Percentiles rank a stretch among this genome's conserved stretches.
Evolutionary conservation across 2,888 invertebrate species (phyloP).

Genomic region (Drosophila demipolita): DNA sequence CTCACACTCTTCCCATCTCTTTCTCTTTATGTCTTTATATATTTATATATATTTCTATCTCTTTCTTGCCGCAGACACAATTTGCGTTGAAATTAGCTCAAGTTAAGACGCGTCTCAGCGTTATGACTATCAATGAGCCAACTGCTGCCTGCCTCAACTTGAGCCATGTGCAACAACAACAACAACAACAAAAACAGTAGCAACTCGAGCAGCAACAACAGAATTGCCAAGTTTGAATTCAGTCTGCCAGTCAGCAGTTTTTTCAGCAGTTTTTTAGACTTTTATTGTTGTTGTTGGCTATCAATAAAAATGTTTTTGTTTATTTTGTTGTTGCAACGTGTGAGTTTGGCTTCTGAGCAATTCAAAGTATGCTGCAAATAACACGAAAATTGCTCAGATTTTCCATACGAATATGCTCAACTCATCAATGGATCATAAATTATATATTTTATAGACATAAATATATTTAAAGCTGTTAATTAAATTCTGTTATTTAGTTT

Average conservation of each 20-base stretch:
- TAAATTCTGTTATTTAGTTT: not conserved
- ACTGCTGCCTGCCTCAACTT: conserved; percentile 60
- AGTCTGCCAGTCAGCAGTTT: conserved; percentile 67
- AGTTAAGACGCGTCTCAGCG: conserved; percentile 73
- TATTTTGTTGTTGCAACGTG: not conserved
- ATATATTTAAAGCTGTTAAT: not conserved
- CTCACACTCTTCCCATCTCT: not conserved
- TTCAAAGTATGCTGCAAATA: not conserved
- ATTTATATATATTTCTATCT: conserved; percentile 6
- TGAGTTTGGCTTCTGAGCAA: not conserved
- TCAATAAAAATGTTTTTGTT: conserved; percentile 43
- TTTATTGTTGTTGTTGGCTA: conserved; percentile 20
- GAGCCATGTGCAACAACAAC: conserved; percentile 52
- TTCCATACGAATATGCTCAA: not conserved
- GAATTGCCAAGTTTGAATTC: conserved; percentile 33
- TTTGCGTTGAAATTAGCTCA: conserved; percentile 75
- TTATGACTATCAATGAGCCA: conserved; percentile 79
- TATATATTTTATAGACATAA: not conserved
- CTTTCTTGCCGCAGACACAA: conserved; percentile 53
- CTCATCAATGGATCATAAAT: not conserved
- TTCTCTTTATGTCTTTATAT: not conserved
- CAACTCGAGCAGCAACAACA: not conserved
- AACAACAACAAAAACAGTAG: not conserved
- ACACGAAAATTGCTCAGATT: not conserved
- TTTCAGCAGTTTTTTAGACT: conserved; percentile 33